These are phyloP conservation scores for Triplophysa yarkandensis DNA, from an alignment of 2,797 vertebrate genomes.

Conservation along the genomic window DNA sequence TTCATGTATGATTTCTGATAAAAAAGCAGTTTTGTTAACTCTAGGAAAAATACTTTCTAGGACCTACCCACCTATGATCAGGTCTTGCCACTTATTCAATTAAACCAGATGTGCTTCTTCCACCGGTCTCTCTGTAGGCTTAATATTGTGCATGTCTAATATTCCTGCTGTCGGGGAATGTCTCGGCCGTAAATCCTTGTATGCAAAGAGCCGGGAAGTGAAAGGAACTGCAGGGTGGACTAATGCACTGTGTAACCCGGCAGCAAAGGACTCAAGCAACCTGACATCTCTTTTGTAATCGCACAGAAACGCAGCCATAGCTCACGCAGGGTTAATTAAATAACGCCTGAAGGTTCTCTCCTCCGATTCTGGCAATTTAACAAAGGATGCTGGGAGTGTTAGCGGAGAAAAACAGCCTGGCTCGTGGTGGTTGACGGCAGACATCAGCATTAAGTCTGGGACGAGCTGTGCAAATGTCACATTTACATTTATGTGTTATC, in stretches of 20 bases:
- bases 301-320: slow-evolving; percentile 22
- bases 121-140: neutral
- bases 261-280: slow-evolving; percentile 4
- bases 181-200: slow-evolving; percentile 19
- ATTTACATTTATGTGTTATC: slow-evolving; percentile 6
- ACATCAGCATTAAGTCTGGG: slow-evolving; percentile 21
- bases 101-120: slow-evolving; percentile 6
- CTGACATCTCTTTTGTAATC: slow-evolving; percentile 36
- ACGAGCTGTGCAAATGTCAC: slow-evolving; percentile 19
- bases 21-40: slow-evolving; percentile 3
- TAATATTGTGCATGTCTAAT: slow-evolving; percentile 13
- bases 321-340: slow-evolving; percentile 35
- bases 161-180: slow-evolving; percentile 6
- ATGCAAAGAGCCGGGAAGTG: slow-evolving; percentile 3
- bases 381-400: slow-evolving; percentile 35
- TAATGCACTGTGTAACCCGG: slow-evolving; percentile 23
- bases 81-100: slow-evolving; percentile 21
- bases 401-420: slow-evolving; percentile 13
- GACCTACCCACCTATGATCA: no score
- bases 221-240: slow-evolving; percentile 28
- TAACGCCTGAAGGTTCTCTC: slow-evolving; percentile 12
- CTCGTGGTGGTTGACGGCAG: slow-evolving; percentile 7
- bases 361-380: slow-evolving; percentile 35
- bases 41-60: neutral
- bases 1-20: slow-evolving; percentile 29